Percentiles rank a stretch among this genome's conserved stretches.
phyloP scores from a whole-genome alignment of 1,140 invertebrate genomes.

The Dendrolimus kikuchii region DNA sequence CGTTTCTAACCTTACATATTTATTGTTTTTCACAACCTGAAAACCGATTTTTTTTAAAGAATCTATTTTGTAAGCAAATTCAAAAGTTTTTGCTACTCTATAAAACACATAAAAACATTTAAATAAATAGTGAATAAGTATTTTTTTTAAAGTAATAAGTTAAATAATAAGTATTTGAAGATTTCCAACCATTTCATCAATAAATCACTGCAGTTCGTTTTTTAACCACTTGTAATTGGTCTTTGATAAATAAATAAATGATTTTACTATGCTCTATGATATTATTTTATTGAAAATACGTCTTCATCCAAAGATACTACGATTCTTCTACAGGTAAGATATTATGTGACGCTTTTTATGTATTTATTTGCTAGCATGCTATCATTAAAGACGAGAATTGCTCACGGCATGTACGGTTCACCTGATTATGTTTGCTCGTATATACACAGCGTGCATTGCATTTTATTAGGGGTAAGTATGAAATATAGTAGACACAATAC shows the following conservation, averaged over 20 bases:
- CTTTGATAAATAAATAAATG: conserved; percentile 51
- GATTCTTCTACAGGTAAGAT: conserved; percentile 9
- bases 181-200: too few species aligned
- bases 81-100: not conserved
- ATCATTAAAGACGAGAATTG: not conserved
- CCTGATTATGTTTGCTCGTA: conserved; percentile 6
- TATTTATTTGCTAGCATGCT: conserved; percentile 43
- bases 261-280: conserved; percentile 25
- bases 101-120: too few species aligned
- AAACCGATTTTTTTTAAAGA: conserved; percentile 11
- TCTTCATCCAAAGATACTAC: too few species aligned
- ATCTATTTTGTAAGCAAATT: conserved; percentile 3
- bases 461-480: too few species aligned
- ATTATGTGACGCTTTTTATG: conserved; percentile 26
- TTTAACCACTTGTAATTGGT: conserved; percentile 30
- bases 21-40: conserved; percentile 14
- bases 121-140: too few species aligned
- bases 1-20: conserved; percentile 1
- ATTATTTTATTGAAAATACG: too few species aligned
- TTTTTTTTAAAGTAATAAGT: too few species aligned
- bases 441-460: conserved; percentile 1
- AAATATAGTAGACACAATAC: too few species aligned
- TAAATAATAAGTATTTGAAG: too few species aligned
- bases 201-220: conserved; percentile 8
- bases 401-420: conserved; percentile 3